Base-by-base conservation (phyloP, 2,888 invertebrate species). In the Hirtodrosophila cameraria region DNA sequence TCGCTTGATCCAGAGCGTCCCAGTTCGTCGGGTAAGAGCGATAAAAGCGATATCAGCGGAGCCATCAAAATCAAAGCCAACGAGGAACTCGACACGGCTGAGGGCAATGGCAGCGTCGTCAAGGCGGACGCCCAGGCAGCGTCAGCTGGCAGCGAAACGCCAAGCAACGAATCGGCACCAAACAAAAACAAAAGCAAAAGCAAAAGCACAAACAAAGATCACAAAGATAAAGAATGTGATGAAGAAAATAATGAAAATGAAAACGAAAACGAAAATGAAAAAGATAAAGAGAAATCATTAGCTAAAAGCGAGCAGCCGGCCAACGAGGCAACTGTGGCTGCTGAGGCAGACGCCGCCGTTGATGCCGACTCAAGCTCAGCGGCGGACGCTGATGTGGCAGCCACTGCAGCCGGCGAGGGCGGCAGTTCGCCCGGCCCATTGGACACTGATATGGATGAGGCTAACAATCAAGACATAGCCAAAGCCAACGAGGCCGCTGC, bases 11-110 rank as follows among this genome's bases (percentile, higher is more conserved):
- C 90, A 61, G 91, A 91, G 82, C 89, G 91, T 62, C 91, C 91
- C 60, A 91, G 91, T 82, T 91, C 91, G 84, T 91, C 91, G 83
- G 91, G 91, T 91, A 90, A 89, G 87, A 88, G 77, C 75, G 86
- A 88, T 41, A 67, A 72, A 59, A 55, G 42, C 58, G 71, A 59
- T 45, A 63, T 30, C 20, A 63, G 39, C 61, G 38, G 30, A 18
- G 57, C 82, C 67, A 70, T 57, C 41, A 50, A 41, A 54, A 41
- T 58, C 52, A 67, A 64, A 68, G 58, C 62, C 63, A 81, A 70
- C 59, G 64, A 55, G 46, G 57, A 65, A 59, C 41, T 48, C 50
- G 69, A 59, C 60, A 35, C 66, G 58, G 54, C 57, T 53, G 69
- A 54, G 74, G 83, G 84, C 78, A 78, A 73, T 64, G 79, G 74